phyloP scores from a whole-genome alignment of 2,113 vertebrate genomes.

The Brachirus orientalis region DNA sequence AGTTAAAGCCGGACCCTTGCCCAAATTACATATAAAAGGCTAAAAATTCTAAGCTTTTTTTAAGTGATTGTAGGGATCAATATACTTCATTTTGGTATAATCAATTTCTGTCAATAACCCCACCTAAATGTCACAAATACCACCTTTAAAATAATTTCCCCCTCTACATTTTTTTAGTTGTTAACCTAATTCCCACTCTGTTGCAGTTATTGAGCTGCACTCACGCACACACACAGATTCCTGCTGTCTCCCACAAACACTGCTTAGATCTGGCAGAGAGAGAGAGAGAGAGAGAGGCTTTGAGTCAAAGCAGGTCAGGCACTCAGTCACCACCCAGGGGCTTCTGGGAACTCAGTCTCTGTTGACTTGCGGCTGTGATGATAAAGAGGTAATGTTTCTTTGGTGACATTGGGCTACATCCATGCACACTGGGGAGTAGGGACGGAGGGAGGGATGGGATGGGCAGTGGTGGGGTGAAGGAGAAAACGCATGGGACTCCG shows the following conservation, averaged over 20 bases:
- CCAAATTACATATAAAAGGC: too few species aligned
- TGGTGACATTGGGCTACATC: constrained; percentile 61
- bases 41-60: too few species aligned
- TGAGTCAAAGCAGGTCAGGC: constrained; percentile 63
- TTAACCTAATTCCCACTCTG: constrained; percentile 6
- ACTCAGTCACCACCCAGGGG: constrained; percentile 74
- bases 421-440: constrained; percentile 26
- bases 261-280: constrained; percentile 16
- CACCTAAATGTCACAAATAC: too few species aligned
- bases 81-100: too few species aligned
- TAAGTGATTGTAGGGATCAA: too few species aligned
- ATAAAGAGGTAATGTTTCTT: constrained; percentile 81
- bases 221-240: background rate
- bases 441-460: background rate
- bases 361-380: constrained; percentile 77
- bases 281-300: too few species aligned
- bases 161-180: too few species aligned
- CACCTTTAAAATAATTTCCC: too few species aligned
- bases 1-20: too few species aligned
- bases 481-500: constrained; percentile 6
- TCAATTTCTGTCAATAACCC: too few species aligned
- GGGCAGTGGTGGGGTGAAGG: constrained; percentile 5
- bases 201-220: constrained; percentile 19
- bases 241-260: constrained; percentile 29
- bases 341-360: constrained; percentile 78